Percentiles rank a stretch among this genome's conserved stretches.
Conservation (phyloP, 2,113 vertebrate species). For the Varanus salvator region DNA sequence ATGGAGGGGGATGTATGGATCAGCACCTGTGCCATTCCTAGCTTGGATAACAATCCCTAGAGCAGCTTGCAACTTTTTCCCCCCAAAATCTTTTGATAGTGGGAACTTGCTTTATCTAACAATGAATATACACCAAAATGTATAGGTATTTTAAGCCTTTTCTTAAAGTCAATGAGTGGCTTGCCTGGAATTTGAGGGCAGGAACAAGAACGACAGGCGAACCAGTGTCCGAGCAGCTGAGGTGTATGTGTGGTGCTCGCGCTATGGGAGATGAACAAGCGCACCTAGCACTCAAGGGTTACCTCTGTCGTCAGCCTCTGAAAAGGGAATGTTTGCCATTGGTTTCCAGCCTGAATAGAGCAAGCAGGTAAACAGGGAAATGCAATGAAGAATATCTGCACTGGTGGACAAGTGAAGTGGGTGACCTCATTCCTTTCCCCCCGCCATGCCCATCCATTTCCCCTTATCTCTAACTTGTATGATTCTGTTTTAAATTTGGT, state of each 20-base stretch:
- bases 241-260: background rate
- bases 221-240: background rate
- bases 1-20: background rate
- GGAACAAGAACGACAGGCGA: background rate
- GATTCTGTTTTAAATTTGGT: slow-evolving; percentile 24
- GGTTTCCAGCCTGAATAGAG: background rate
- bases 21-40: background rate
- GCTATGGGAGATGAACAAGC: background rate
- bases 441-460: background rate
- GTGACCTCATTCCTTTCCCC: background rate
- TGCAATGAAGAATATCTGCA: background rate
- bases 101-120: no score
- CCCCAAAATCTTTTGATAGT: background rate
- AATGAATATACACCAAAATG: background rate
- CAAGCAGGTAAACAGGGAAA: background rate
- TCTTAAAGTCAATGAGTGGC: no score
- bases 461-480: slow-evolving; percentile 12
- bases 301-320: background rate
- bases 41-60: background rate
- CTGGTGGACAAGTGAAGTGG: background rate
- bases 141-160: background rate
- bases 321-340: background rate
- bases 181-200: background rate
- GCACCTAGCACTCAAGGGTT: background rate
- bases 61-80: background rate